Evolutionary conservation across 2,113 vertebrate species (phyloP).

Genomic region (Daubentonia madagascariensis): DNA sequence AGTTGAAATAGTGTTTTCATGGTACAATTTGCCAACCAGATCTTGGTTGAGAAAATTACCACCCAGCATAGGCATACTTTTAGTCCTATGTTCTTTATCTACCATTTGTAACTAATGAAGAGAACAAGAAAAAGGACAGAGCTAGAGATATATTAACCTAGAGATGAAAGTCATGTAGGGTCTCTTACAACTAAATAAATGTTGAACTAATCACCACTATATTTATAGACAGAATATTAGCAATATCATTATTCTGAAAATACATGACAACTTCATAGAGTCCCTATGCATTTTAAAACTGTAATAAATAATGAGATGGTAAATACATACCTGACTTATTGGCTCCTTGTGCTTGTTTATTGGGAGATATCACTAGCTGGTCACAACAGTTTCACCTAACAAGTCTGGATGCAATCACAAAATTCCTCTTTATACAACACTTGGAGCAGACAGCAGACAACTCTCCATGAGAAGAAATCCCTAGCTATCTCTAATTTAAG

Average conservation of each 20-base stretch:
- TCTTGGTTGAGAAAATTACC: neutral
- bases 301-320: neutral
- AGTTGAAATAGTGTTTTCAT: neutral
- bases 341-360: neutral
- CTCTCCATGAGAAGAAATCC: neutral
- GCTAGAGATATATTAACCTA: neutral
- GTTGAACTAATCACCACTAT: neutral
- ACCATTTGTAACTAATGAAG: neutral
- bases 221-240: neutral
- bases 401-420: neutral
- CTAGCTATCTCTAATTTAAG: neutral
- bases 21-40: neutral
- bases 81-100: neutral
- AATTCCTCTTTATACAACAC: neutral
- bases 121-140: neutral
- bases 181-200: neutral
- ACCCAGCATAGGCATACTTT: neutral
- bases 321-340: neutral
- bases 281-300: neutral
- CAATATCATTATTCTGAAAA: neutral
- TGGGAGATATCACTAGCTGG: neutral
- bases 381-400: neutral
- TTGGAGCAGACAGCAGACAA: neutral
- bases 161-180: neutral
- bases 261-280: neutral